Evolutionary conservation across 2,888 invertebrate species (phyloP).

Genomic region (Phania funesta): DNA sequence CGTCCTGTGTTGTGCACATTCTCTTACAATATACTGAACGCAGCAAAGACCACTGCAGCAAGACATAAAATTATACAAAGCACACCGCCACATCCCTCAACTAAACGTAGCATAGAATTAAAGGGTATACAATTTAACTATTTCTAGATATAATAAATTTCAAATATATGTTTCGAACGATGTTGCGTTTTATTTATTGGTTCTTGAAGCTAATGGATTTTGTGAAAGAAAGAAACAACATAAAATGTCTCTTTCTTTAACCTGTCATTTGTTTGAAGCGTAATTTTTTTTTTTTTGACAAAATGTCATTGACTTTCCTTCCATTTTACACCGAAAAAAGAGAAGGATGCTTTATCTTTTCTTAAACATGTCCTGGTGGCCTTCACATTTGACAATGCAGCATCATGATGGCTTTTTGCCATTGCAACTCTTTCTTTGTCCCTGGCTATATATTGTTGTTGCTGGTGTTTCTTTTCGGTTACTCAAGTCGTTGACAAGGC

Average conservation of each 20-base stretch:
- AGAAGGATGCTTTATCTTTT: background rate
- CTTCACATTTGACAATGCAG: background rate
- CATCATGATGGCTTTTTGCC: background rate
- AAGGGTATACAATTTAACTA: background rate
- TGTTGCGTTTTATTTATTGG: background rate
- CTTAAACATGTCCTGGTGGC: background rate
- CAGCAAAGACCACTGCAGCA: conserved; percentile 51
- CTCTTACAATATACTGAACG: conserved; percentile 10
- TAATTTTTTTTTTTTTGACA: background rate
- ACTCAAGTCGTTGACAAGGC: conserved; percentile 52
- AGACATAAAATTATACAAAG: conserved; percentile 35
- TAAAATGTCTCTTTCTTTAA: background rate
- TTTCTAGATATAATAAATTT: conserved; percentile 10
- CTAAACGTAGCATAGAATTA: background rate
- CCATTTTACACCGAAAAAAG: background rate
- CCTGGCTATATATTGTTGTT: background rate
- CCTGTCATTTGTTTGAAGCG: conserved; percentile 8
- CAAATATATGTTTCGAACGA: conserved; percentile 17
- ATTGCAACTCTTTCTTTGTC: conserved; percentile 35
- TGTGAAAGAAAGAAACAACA: background rate
- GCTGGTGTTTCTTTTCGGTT: conserved; percentile 4
- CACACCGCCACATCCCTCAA: no score
- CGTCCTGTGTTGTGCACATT: conserved; percentile 15
- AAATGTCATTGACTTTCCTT: conserved; percentile 39
- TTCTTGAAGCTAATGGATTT: background rate